Evolutionary conservation across 2,113 vertebrate species (phyloP), one percentile per base, ranked within the genome.

Genomic region (Silurus glanis): DNA sequence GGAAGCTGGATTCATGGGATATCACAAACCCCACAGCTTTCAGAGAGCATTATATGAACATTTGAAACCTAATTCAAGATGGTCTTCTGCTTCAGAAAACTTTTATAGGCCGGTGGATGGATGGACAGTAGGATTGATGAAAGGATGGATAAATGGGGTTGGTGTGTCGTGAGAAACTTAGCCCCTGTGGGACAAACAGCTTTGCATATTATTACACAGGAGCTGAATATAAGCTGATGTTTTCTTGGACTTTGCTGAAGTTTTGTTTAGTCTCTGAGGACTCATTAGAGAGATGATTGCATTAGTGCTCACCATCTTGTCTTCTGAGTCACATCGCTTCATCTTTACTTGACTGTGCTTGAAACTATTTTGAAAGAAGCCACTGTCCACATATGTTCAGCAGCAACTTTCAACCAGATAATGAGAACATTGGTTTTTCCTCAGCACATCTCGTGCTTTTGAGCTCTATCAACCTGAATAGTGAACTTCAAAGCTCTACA

Each of bases 241-340:
- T 86, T 67, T 62, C 67, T 74, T 37, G 16, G 19, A 67, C 45
- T 17, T 83, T 37, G 16, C 45, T 87, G 55, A 69, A 88, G 81
- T 87, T 89, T 37, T 83, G 61, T 86, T 90, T 90, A 82, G 21
- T 86, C 88, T 86, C 80, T 58, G 45, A 47, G 82, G 88, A 88
- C 74, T 85, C 83, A 86, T 89, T 88, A 84, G 64, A 67, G n/a
- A 45, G 74, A 85, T 84, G 89, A 93, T 88, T 93, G 89, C 90
- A 87, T 89, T 84, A 89, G 56, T 62, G 86, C 83, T 92, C 88
- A 85, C 83, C 87, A 23, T 80, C 87, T 53, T 89, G 58, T 90
- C 82, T 89, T 83, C 79, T 91, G 89, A 93, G 85, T 93, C 90
- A 80, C 81, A 59, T 58, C 62, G 87, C 28, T 69, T 85, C 61